These are phyloP conservation scores for Cacoxenus indagator DNA, from an alignment of 2,888 invertebrate species.

Conservation along the genomic window DNA sequence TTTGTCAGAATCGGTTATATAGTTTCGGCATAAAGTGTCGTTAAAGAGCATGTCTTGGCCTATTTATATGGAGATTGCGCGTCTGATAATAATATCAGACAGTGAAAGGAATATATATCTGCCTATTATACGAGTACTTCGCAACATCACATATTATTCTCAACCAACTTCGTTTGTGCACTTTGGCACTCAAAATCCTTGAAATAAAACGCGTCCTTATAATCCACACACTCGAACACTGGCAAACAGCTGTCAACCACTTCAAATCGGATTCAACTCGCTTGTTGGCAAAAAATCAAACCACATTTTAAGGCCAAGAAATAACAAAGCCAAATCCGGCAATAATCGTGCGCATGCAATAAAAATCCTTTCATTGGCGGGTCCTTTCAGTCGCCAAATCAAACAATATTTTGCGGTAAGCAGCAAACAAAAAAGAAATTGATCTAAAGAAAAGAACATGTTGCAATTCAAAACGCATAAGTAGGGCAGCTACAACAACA, in stretches of 20 bases:
- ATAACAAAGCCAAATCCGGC: background rate
- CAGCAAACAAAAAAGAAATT: constrained; percentile 22
- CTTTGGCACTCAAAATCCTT: no score
- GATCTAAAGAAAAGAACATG: constrained; percentile 36
- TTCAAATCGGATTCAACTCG: constrained; percentile 22
- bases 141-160: no score
- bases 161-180: no score
- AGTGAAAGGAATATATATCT: no score
- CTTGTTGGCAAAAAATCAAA: constrained; percentile 44
- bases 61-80: no score
- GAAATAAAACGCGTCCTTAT: no score
- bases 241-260: constrained; percentile 48
- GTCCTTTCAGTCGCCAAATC: background rate
- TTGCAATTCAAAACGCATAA: constrained; percentile 37
- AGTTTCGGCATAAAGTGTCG: no score
- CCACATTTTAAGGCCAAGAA: constrained; percentile 42
- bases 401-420: constrained; percentile 15
- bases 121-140: no score
- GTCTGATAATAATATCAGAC: no score
- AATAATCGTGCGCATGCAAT: background rate
- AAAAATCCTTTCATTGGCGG: constrained; percentile 6
- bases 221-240: background rate
- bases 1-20: no score
- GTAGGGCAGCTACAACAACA: constrained; percentile 18
- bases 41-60: no score